A percentile compares a stretch with the other conserved stretches of the same genome.
These are phyloP conservation scores for Panulirus ornatus DNA, from an alignment of 1,140 invertebrate species.

Conservation along the genomic window DNA sequence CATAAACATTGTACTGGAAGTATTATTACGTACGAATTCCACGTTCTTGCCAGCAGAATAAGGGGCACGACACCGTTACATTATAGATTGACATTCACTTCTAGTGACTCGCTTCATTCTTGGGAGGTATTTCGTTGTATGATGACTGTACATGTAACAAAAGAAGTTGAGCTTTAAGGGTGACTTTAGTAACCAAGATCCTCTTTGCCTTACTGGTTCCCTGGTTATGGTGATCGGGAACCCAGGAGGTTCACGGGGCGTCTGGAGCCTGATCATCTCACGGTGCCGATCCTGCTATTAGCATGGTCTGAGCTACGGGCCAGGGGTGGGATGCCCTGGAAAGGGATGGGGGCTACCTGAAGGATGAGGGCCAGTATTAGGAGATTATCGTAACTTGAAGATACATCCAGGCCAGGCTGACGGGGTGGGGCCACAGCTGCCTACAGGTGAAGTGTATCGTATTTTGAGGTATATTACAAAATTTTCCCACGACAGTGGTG, in stretches of 20 bases:
- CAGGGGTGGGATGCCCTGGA: neutral
- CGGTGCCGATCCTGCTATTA: neutral
- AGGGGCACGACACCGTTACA: neutral
- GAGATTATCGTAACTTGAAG: constrained; percentile 16
- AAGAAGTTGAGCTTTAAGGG: neutral
- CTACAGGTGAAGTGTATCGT: constrained; percentile 22
- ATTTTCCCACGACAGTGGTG: neutral
- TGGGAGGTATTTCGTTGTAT: neutral
- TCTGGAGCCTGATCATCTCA: neutral
- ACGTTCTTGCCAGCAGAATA: no score
- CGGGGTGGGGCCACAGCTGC: constrained; percentile 7
- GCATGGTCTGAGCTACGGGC: constrained; percentile 1
- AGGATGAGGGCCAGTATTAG: neutral
- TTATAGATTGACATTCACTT: neutral
- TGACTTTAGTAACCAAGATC: neutral
- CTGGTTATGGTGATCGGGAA: neutral
- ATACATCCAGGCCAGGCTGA: neutral
- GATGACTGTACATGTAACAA: neutral
- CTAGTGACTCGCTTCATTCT: neutral
- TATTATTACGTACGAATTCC: no score
- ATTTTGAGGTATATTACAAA: constrained; percentile 2
- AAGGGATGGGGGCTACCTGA: constrained; percentile 1
- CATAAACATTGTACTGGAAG: no score
- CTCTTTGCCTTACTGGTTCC: constrained; percentile 6
- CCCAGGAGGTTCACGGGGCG: neutral